A percentile compares a stretch with the other conserved stretches of the same genome.
Conservation (phyloP, 2,113 vertebrate genomes). For the Lates calcarifer region DNA sequence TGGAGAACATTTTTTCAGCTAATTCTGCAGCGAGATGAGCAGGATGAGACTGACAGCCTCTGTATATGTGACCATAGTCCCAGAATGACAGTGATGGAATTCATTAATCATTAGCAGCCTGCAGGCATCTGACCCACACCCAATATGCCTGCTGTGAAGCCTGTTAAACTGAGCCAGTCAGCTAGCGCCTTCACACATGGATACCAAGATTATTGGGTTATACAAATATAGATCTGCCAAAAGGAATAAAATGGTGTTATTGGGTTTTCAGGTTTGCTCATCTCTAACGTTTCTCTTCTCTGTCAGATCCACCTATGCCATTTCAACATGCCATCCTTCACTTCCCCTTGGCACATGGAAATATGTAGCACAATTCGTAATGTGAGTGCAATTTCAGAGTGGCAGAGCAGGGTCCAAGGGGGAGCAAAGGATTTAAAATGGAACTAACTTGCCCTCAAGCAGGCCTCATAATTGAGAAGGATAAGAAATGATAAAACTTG, state of each 20-base stretch:
- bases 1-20: conserved; percentile 17
- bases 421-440: conserved; percentile 28
- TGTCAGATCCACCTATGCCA: conserved; percentile 9
- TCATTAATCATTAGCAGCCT: conserved; percentile 76
- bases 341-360: conserved; percentile 34
- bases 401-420: conserved; percentile 28
- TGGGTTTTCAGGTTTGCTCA: conserved; percentile 47
- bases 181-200: conserved; percentile 55
- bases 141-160: conserved; percentile 57
- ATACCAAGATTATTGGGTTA: conserved; percentile 60
- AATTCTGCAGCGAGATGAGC: conserved; percentile 26
- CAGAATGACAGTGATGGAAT: conserved; percentile 69
- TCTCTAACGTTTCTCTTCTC: conserved; percentile 39
- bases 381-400: conserved; percentile 33
- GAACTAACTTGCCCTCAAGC: conserved; percentile 37
- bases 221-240: conserved; percentile 68
- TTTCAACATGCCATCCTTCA: conserved; percentile 21
- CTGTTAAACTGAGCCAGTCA: conserved; percentile 50
- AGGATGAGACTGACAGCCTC: conserved; percentile 34
- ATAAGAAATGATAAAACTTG: conserved; percentile 41
- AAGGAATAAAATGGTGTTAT: conserved; percentile 48
- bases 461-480: conserved; percentile 42
- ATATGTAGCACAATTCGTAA: conserved; percentile 41
- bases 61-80: conserved; percentile 45
- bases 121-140: conserved; percentile 72